Evolutionary conservation across 2,888 invertebrate genomes (phyloP), one percentile per base, ranked within the genome.

Genomic region (Eristalis intricaria): DNA sequence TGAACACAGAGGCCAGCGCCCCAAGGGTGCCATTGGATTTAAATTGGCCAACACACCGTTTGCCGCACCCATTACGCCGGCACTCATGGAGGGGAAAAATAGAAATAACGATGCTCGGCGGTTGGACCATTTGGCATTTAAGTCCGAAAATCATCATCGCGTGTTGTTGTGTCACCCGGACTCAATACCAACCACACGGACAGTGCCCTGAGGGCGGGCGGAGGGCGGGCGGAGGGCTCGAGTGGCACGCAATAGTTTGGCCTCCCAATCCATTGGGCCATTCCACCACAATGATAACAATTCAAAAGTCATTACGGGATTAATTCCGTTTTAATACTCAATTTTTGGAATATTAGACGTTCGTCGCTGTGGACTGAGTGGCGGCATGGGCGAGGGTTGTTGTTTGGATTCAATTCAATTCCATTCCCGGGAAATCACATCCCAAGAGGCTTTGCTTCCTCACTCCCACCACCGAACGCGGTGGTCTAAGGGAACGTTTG

Each of bases 231-330:
- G 10, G n/a, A 32, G 22, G 11, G 19, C 32, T 32, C 10, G 35
- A 22, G n/a, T 19, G 65, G 19, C 29, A 23, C n/a, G 66, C 68
- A 66, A 80, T 79, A 73, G 68, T 74, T 80, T 71, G 11, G 63
- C 32, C 7, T 7, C 29, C 19, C 56, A 19, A 43, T 23, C 3
- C 70, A 68, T 22, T 29, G 50, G 13, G 38, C 38, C 61, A 40
- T 60, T n/a, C 40, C 56, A 70, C 82, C 74, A 69, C 84, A 84
- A 75, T 74, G 78, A 69, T 60, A 65, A 65, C 84, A 65, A 84
- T 79, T 84, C 79, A 84, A 84, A 84, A 84, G 84, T 79, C 84
- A 84, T 79, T 84, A 79, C 70, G 75, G 70, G 79, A 84, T 75
- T 84, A 84, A 79, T 79, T 79, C 78, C 70, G 60, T 84, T 84